Base-by-base conservation (phyloP, 1,140 invertebrate species). In the Rhyzopertha dominica region DNA sequence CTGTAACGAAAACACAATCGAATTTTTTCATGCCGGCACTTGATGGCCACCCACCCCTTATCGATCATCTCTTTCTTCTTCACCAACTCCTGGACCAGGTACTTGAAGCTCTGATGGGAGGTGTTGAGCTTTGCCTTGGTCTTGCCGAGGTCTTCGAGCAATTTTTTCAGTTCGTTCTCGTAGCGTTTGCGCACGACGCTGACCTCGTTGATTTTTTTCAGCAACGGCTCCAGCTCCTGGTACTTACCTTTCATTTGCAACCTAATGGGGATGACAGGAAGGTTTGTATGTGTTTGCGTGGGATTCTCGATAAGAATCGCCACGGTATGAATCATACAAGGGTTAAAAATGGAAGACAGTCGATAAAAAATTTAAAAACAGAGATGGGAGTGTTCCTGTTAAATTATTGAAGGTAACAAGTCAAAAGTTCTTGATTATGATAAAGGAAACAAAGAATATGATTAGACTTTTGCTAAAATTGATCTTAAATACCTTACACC, bases 211-310 rank as follows among this genome's bases (percentile, higher is more conserved):
- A 66, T 53, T 54, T 57, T 61, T 50, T 54, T 52, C 40, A 66
- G 44, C 16, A 67, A 42, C n/a, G 62, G 61, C 20, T 53, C 53
- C 44, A 67, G 52, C n/a, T 44, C 49, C 46, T 53, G 52, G 57
- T 67, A 67, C 56, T 61, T 63, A 49, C 59, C 62, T 53, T 65
- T 56, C 31, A 62, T 59, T 59, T 67, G 63, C 47, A 61, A 65
- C 54, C 65, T 66, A n/a, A n/a, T n/a, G n/a, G n/a, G n/a, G 35
- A 42, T 43, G 37, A 29, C 25, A 43, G 39, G 32, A 42, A 32
- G 43, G 29, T 7, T 9, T 16, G 14, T 14, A 32, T 9, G 5
- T 32, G 8, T n/a, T 32, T n/a, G 13, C 14, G 8, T 32, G 14
- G 7, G 14, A 32, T 62, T 59, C 16, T 24, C 29, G 23, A 23